Base-by-base conservation (phyloP, 2,888 invertebrate genomes). In the Odontocolon sp. region DNA sequence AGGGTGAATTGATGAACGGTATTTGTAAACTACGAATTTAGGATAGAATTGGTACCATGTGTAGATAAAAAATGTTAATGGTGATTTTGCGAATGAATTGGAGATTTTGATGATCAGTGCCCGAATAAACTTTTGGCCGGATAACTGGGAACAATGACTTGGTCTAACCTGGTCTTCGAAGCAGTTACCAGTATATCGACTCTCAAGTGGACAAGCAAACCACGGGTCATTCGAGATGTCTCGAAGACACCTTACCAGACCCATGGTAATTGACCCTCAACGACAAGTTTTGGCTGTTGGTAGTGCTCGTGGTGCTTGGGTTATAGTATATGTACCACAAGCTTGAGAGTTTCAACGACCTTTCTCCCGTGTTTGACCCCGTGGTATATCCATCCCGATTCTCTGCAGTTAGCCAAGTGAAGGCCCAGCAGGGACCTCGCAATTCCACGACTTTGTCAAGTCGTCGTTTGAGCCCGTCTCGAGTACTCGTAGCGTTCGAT, bases 201-300 rank as follows among this genome's bases (percentile, higher is more conserved):
- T 18, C 18, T 5, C 6, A 21, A 64, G 36, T 72, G 42, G 54
- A 56, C 47, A 31, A 63, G 47, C 54, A 38, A 61, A 54, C 67
- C 31, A 36, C 28, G 16, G 78, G 50, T 66, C 47, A 47, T 75
- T 56, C 54, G 50, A 40, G 54, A 63, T 42, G 67, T 67, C 67
- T 56, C 18, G 28, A 63, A 75, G 67, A 63, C 42, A 71, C 75
- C 73, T 71, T 36, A 50, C 42, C 57, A 66, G 76, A 80, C 61
- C 68, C 69, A 45, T 54, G 52, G 66, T 86, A 86, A 87, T 87
- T 87, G 85, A 87, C 85, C 83, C 77, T 66, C 81, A 81, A 83
- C 83, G 82, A 82, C 81, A 83, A 82, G 68, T 74, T 74, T 63
- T 38, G 47, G 56, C 56, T 63, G 18, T 47, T 38, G 69, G 54